Evolutionary conservation across 2,888 invertebrate species (phyloP), one percentile per base, ranked within the genome.

Genomic region (Nezara viridula): DNA sequence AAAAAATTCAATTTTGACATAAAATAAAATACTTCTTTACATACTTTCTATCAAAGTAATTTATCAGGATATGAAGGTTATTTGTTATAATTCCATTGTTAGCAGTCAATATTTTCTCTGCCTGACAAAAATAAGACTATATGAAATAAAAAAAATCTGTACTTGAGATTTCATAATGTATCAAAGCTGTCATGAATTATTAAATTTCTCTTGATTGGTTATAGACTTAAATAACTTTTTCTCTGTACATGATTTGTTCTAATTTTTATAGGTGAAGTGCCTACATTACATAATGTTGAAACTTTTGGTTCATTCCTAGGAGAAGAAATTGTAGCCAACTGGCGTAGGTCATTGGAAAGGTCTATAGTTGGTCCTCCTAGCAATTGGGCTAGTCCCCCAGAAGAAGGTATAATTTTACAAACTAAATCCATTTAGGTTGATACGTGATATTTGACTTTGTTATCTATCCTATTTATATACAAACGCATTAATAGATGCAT

Each of bases 311-410:
- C 95, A 91, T 94, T 95, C 92, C 94, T 96, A 92, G 97, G 97
- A 93, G 96, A 96, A 93, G 96, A 97, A 93, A 95, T 97, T 93
- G 97, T 97, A 93, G 95, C 95, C 92, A 95, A 95, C 93, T 96
- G 96, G 95, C 95, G 96, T 92, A 95, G 95, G 92, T 95, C 95
- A 92, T 94, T 96, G 92, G 96, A 96, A 92, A 93, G 94, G 91
- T 92, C 93, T 91, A 92, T 92, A 92, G 92, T 92, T 85, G 91
- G 90, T 27, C 90, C 90, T 52, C 90, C 89, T 44, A 88, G 90
- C 73, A 89, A 90, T 47, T 90, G 90, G 90, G 32, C 66, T 14
- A 89, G 89, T 50, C 85, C 90, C 24, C 90, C 88, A 52, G 90
- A 89, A 47, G 89, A 90, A 89, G 90, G 91, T 90, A 90, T 32